phyloP scores from a whole-genome alignment of 2,113 vertebrate species.

The Potamarius usumacintae region DNA sequence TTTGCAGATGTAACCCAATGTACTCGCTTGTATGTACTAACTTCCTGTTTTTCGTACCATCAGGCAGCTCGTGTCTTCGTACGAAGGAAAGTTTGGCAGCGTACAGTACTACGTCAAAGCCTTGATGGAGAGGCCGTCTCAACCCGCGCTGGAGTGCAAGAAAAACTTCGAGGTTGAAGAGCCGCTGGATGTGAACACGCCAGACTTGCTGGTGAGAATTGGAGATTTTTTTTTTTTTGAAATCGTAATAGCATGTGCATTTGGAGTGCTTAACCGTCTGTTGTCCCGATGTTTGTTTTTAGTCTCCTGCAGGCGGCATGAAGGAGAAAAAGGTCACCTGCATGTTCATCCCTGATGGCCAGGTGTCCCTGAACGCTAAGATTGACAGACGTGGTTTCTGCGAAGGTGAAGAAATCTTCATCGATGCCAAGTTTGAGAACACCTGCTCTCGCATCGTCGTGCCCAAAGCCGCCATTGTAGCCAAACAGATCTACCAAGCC shows the following conservation, averaged over 20 bases:
- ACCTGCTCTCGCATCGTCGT: constrained; percentile 95
- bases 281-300: constrained; percentile 1
- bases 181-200: constrained; percentile 80
- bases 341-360: constrained; percentile 82
- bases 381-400: constrained; percentile 93
- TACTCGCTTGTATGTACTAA: background rate
- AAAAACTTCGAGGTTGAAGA: constrained; percentile 82
- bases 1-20: background rate
- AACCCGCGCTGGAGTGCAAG: constrained; percentile 69
- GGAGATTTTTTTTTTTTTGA: background rate
- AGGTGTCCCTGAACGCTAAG: constrained; percentile 82
- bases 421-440: constrained; percentile 95
- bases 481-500: constrained; percentile 90
- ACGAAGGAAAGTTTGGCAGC: constrained; percentile 81
- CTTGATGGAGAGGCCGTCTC: constrained; percentile 72
- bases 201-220: constrained; percentile 77
- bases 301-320: constrained; percentile 87
- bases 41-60: background rate
- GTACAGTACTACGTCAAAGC: constrained; percentile 84
- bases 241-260: background rate
- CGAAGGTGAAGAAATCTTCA: constrained; percentile 91
- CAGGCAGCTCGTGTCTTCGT: constrained; percentile 82
- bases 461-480: constrained; percentile 91
- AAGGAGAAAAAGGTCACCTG: constrained; percentile 94
- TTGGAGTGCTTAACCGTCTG: background rate